Percentiles rank a stretch among this genome's conserved stretches.
These are phyloP conservation scores for Daubentonia madagascariensis DNA, from an alignment of 2,113 vertebrate genomes.

Conservation along the genomic window DNA sequence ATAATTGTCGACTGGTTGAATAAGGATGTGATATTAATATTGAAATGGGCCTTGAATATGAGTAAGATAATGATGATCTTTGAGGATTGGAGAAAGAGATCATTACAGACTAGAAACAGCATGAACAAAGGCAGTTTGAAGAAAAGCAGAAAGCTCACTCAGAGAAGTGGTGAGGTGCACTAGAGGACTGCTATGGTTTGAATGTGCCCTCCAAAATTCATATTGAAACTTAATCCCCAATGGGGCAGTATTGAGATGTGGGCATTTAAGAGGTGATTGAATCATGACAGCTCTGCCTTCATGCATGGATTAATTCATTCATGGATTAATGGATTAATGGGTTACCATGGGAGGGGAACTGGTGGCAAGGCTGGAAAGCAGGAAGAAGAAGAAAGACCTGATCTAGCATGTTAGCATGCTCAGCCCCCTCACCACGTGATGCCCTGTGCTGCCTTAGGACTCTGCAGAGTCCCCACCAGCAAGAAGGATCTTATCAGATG, in stretches of 20 bases:
- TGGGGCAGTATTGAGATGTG: neutral
- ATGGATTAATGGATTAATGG: neutral
- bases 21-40: neutral
- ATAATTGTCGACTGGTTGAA: neutral
- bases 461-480: neutral
- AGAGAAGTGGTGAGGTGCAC: neutral
- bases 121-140: constrained; percentile 13
- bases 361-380: too few species aligned
- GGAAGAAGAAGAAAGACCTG: neutral
- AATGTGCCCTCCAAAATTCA: neutral
- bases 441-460: neutral
- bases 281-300: neutral
- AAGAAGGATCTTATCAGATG: neutral
- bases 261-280: neutral
- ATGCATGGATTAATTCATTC: neutral
- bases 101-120: neutral
- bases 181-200: neutral
- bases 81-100: neutral
- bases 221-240: neutral
- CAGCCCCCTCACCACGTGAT: neutral
- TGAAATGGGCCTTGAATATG: constrained; percentile 31
- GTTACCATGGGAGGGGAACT: neutral
- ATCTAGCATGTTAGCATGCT: neutral
- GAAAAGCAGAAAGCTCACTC: neutral
- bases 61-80: neutral